A percentile compares a stretch with the other conserved stretches of the same genome.
phyloP scores from a whole-genome alignment of 2,113 vertebrate genomes.

The Cettia cetti region DNA sequence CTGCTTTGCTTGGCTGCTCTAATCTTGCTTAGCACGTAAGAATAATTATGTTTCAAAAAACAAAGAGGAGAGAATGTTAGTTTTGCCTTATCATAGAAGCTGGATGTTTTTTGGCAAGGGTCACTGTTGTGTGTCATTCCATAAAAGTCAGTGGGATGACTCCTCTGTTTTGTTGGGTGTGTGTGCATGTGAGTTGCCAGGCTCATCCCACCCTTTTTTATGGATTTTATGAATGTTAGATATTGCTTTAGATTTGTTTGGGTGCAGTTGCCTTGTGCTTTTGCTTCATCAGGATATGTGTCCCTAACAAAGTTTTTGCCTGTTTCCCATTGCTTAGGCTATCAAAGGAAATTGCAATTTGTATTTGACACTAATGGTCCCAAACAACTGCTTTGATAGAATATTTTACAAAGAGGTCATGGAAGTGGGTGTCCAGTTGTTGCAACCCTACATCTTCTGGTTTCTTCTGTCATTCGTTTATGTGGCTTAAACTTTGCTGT shows the following conservation, averaged over 20 bases:
- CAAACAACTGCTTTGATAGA: neutral
- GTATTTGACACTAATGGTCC: neutral
- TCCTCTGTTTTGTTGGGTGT: neutral
- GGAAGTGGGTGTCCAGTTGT: neutral
- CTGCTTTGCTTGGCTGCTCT: neutral
- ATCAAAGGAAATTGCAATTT: neutral
- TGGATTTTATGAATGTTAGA: neutral
- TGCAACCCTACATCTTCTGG: neutral
- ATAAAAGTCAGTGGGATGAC: neutral
- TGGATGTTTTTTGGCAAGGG: neutral
- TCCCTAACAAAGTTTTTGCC: neutral
- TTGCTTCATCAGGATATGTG: neutral
- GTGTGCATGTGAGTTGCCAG: neutral
- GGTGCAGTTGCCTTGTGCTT: neutral
- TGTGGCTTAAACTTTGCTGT: neutral
- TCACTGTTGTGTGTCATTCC: neutral
- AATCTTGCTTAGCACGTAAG: neutral
- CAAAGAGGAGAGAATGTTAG: neutral
- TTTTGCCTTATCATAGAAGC: neutral
- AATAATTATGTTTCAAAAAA: neutral
- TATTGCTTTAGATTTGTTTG: neutral
- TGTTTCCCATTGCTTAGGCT: neutral
- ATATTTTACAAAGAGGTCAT: neutral
- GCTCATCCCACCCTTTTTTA: neutral
- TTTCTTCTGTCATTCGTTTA: neutral